A percentile compares a stretch with the other conserved stretches of the same genome.
Conservation (phyloP, 1,140 invertebrate genomes). For the Cecropterus lyciades region DNA sequence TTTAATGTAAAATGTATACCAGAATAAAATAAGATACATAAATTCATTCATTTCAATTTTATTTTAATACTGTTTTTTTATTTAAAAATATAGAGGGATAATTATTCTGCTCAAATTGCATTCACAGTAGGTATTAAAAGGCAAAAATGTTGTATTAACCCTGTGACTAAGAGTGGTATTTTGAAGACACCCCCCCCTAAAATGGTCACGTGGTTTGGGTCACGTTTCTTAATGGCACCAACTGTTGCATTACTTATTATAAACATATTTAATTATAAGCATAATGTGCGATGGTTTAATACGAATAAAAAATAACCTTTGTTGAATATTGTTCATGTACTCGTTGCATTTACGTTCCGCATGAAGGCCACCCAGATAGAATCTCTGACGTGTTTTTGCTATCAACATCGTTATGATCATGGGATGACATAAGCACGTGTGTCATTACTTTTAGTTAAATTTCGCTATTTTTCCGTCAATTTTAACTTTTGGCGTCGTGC, state of each 20-base stretch:
- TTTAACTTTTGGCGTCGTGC: constrained; percentile 70
- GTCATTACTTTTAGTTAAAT: constrained; percentile 64
- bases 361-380: constrained; percentile 65
- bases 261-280: not conserved
- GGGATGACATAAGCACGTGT: not conserved
- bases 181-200: too few species aligned
- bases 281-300: not conserved
- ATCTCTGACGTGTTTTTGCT: constrained; percentile 54
- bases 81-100: too few species aligned
- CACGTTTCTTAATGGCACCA: not conserved
- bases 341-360: constrained; percentile 24
- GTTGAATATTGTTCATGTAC: constrained; percentile 1
- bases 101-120: too few species aligned
- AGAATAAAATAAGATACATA: too few species aligned
- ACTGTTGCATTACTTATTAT: not conserved
- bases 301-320: constrained; percentile 6
- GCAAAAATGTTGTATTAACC: too few species aligned
- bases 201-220: too few species aligned
- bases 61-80: too few species aligned
- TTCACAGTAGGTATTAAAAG: too few species aligned
- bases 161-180: too few species aligned
- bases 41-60: too few species aligned
- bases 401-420: constrained; percentile 26
- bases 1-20: not conserved
- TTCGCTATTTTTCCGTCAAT: constrained; percentile 78